Evolutionary conservation across 2,888 invertebrate genomes (phyloP).

Genomic region (Poecilobothrus nobilitatus): DNA sequence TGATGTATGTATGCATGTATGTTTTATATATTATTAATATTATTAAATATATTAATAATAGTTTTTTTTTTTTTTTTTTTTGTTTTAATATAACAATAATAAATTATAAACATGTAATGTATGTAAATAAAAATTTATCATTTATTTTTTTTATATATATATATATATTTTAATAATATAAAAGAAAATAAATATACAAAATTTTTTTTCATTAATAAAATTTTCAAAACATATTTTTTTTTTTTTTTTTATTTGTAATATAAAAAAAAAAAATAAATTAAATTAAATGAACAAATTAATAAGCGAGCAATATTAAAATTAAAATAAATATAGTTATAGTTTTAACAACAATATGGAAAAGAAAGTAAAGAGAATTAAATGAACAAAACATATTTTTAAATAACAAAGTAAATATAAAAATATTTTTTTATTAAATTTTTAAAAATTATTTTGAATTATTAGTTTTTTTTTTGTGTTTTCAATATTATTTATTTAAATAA

Average conservation of each 20-base stretch:
- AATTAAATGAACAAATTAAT: not conserved
- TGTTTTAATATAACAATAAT: too few species aligned
- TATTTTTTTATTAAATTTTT: too few species aligned
- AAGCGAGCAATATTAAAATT: not conserved
- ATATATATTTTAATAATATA: not conserved
- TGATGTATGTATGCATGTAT: not conserved
- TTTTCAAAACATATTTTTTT: too few species aligned
- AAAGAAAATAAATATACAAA: too few species aligned
- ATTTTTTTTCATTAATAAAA: too few species aligned
- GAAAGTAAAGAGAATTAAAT: not conserved
- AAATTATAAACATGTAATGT: not conserved
- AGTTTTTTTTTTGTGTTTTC: too few species aligned
- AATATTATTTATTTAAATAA: too few species aligned
- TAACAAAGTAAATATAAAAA: not conserved
- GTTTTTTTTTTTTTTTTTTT: too few species aligned
- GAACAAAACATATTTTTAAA: not conserved
- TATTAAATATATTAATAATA: not conserved
- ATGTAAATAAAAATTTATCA: not conserved
- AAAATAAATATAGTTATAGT: not conserved
- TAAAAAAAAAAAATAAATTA: not conserved
- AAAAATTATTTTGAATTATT: too few species aligned
- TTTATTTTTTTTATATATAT: not conserved
- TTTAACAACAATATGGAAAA: not conserved
- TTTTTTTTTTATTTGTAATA: too few species aligned
- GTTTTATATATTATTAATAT: not conserved